Conservation (phyloP, 1,140 invertebrate species). For the Eueides isabella region DNA sequence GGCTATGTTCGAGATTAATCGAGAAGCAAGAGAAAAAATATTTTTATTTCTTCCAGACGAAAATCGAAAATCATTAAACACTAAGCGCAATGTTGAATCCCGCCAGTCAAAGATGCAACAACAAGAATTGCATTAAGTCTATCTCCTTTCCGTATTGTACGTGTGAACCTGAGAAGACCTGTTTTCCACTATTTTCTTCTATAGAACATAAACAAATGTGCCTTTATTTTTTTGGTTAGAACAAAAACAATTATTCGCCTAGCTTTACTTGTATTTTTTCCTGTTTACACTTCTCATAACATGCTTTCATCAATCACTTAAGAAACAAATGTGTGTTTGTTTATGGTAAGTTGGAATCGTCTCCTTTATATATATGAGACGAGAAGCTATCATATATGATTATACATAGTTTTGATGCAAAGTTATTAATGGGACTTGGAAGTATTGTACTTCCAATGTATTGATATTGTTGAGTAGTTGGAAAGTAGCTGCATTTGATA, state of each 20-base stretch:
- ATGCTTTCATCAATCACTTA: conserved; percentile 19
- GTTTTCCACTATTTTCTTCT: background rate
- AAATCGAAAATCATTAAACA: too few relatives aligned
- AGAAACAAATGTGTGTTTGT: conserved; percentile 25
- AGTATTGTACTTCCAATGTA: too few relatives aligned
- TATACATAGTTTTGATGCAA: background rate
- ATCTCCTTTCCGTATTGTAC: too few relatives aligned
- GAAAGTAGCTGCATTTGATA: background rate
- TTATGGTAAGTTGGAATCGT: background rate
- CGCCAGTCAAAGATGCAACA: too few relatives aligned
- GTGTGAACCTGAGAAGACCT: too few relatives aligned
- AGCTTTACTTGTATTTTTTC: conserved; percentile 13
- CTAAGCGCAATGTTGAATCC: too few relatives aligned
- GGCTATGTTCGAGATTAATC: too few relatives aligned
- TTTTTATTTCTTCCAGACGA: too few relatives aligned
- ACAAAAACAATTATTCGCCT: conserved; percentile 19
- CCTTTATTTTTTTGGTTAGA: background rate
- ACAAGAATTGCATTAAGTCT: too few relatives aligned
- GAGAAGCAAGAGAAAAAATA: too few relatives aligned
- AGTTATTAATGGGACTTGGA: background rate
- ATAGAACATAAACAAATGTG: background rate
- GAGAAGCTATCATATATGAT: background rate
- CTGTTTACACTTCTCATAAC: conserved; percentile 21
- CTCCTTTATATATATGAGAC: background rate
- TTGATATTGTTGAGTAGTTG: background rate